Percentiles rank a stretch among this genome's conserved stretches.
Evolutionary conservation across 30 jellyfish, hydroid and myxozoan genomes (phyloP).

Genomic region (Cassiopea andromeda): DNA sequence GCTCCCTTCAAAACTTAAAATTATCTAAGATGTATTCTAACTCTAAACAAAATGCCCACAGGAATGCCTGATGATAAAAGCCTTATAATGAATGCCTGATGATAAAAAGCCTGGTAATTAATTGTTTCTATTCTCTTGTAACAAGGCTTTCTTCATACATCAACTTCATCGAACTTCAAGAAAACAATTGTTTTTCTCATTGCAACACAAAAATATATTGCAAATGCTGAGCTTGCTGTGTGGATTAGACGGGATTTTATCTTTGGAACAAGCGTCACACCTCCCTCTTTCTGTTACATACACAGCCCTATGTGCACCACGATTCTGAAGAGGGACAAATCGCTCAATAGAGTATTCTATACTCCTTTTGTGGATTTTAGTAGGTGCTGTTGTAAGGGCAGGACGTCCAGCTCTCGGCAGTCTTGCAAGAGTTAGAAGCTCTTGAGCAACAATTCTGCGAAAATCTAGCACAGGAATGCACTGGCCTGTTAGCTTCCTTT

Average conservation of each 20-base stretch:
- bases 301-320: conserved; percentile 73
- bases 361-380: conserved; percentile 59
- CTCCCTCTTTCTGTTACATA: conserved; percentile 73
- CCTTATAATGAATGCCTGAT: neutral
- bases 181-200: conserved; percentile 66
- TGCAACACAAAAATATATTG: conserved; percentile 46
- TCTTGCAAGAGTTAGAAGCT: conserved; percentile 72
- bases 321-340: conserved; percentile 61
- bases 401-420: conserved; percentile 90
- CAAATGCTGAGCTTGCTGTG: conserved; percentile 67
- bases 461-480: conserved; percentile 42
- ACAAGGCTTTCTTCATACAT: neutral
- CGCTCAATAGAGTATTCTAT: conserved; percentile 48
- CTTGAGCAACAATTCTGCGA: conserved; percentile 79
- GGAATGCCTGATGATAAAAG: neutral
- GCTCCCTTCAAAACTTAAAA: neutral
- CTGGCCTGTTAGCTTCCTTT: conserved; percentile 49
- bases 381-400: conserved; percentile 39
- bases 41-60: neutral
- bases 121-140: neutral
- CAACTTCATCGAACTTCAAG: conserved; percentile 55
- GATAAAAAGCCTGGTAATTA: neutral
- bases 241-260: conserved; percentile 50
- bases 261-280: conserved; percentile 81
- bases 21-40: neutral